phyloP scores from a whole-genome alignment of 2,113 vertebrate genomes.

The Thalassoma bifasciatum region DNA sequence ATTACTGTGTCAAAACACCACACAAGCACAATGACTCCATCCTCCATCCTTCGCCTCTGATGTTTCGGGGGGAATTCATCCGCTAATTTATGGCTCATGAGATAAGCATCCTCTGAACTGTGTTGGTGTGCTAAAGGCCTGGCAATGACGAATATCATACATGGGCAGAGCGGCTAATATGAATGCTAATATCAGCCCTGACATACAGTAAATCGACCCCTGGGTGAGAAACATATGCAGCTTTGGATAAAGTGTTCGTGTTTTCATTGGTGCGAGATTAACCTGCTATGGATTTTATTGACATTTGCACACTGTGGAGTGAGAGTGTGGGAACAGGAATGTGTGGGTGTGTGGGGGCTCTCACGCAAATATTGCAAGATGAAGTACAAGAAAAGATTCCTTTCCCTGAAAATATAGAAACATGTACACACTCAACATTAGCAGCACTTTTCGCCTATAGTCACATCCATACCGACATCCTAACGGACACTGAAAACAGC shows the following conservation, averaged over 20 bases:
- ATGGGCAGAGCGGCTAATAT: slow-evolving; percentile 76
- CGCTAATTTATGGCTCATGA: slow-evolving; percentile 82
- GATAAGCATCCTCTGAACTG: slow-evolving; percentile 79
- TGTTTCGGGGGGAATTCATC: slow-evolving; percentile 80
- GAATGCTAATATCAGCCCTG: slow-evolving; percentile 82
- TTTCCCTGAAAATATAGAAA: slow-evolving; percentile 6
- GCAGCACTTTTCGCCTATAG: neutral
- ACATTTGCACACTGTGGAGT: slow-evolving; percentile 65
- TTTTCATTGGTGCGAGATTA: slow-evolving; percentile 79
- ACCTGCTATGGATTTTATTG: slow-evolving; percentile 80
- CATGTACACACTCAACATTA: slow-evolving; percentile 9
- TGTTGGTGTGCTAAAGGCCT: slow-evolving; percentile 75
- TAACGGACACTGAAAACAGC: neutral
- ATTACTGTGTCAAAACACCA: slow-evolving; percentile 82
- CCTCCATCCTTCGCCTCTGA: slow-evolving; percentile 72
- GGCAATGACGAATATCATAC: slow-evolving; percentile 79
- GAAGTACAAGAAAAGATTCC: neutral
- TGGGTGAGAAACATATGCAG: slow-evolving; percentile 77
- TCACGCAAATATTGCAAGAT: slow-evolving; percentile 39
- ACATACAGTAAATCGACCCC: slow-evolving; percentile 81
- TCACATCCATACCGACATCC: neutral
- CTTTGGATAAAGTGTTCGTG: slow-evolving; percentile 81
- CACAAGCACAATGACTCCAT: slow-evolving; percentile 81
- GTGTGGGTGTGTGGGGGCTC: neutral
- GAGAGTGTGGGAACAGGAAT: slow-evolving; percentile 56